These are phyloP conservation scores for Pseudolaguvia tuberculata DNA, from an alignment of 2,113 vertebrate species.

Conservation along the genomic window DNA sequence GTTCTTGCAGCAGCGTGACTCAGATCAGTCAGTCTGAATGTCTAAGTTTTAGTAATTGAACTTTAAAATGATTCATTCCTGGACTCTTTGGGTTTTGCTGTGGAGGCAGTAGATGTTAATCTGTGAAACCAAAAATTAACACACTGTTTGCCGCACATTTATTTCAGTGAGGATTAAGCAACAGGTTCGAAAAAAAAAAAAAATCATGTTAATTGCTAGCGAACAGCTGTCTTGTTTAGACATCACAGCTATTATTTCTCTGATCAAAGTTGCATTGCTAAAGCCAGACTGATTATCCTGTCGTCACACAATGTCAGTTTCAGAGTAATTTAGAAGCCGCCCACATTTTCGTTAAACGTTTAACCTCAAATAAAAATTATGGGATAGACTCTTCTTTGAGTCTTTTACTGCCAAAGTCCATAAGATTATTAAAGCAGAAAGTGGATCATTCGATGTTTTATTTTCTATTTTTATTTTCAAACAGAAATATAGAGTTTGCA, in stretches of 20 bases:
- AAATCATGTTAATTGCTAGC: background rate
- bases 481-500: too few species aligned
- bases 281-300: background rate
- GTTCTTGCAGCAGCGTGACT: background rate
- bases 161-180: slow-evolving; percentile 30
- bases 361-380: background rate
- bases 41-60: slow-evolving; percentile 32
- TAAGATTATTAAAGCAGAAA: background rate
- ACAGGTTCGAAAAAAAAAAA: background rate
- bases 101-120: slow-evolving; percentile 29
- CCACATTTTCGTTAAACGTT: background rate
- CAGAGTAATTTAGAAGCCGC: slow-evolving; percentile 7
- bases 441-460: background rate
- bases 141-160: slow-evolving; percentile 17
- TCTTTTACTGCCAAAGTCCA: slow-evolving; percentile 9
- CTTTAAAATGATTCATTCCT: slow-evolving; percentile 43
- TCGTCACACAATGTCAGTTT: background rate
- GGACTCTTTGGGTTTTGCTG: slow-evolving; percentile 18
- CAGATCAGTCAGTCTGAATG: slow-evolving; percentile 9
- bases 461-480: background rate
- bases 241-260: slow-evolving; percentile 4
- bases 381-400: background rate
- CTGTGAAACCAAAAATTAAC: slow-evolving; percentile 35
- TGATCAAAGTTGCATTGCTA: slow-evolving; percentile 19
- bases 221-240: slow-evolving; percentile 22